Percentiles rank a stretch among this genome's conserved stretches.
These are phyloP conservation scores for Macrocentrus cingulum DNA, from an alignment of 1,140 invertebrate genomes.

Conservation along the genomic window DNA sequence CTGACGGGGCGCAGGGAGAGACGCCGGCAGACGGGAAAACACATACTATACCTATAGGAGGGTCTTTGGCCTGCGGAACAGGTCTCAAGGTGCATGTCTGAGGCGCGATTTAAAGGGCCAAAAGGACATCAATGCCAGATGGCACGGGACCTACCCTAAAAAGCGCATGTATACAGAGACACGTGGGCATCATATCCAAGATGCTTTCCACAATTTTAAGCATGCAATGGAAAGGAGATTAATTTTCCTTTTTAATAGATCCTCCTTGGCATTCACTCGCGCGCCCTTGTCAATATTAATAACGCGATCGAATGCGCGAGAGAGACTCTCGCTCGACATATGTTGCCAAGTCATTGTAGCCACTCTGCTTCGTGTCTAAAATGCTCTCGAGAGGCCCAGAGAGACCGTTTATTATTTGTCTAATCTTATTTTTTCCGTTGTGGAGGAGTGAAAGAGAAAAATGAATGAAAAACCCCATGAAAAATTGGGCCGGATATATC, in stretches of 20 bases:
- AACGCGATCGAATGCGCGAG: constrained; percentile 43
- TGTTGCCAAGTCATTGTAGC: constrained; percentile 37
- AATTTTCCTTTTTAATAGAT: constrained; percentile 25
- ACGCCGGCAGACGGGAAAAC: not conserved
- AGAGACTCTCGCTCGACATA: constrained; percentile 41
- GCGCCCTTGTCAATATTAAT: constrained; percentile 40
- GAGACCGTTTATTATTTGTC: constrained; percentile 35
- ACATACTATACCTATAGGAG: constrained; percentile 21
- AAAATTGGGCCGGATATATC: constrained; percentile 45
- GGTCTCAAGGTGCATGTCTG: constrained; percentile 51
- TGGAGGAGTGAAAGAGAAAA: constrained; percentile 22
- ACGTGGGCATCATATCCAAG: not conserved
- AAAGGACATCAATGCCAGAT: constrained; percentile 34
- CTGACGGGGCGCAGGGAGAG: not conserved
- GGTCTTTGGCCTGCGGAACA: constrained; percentile 45
- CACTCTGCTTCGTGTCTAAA: constrained; percentile 13
- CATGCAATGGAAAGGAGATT: not conserved
- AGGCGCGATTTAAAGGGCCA: constrained; percentile 47
- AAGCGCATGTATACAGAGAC: not conserved
- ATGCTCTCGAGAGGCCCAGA: constrained; percentile 12
- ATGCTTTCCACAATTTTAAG: not conserved
- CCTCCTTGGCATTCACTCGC: constrained; percentile 18
- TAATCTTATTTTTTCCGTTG: constrained; percentile 45
- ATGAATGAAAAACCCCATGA: constrained; percentile 18
- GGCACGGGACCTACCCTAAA: constrained; percentile 37